phyloP scores from a whole-genome alignment of 2,888 invertebrate genomes.

The Falcaria lacertinaria region DNA sequence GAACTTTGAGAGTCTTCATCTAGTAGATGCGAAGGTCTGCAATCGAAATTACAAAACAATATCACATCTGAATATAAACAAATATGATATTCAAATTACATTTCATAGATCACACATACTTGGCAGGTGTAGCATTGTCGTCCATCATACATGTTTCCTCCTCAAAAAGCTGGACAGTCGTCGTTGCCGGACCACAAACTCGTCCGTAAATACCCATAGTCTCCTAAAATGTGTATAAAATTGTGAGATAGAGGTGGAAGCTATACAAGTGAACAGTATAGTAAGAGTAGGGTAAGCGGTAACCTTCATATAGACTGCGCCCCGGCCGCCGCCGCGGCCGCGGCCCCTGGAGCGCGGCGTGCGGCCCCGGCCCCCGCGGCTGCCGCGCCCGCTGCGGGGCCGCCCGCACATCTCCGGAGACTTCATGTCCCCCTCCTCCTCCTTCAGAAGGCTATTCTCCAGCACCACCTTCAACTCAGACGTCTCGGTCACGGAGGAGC shows the following conservation, averaged over 20 bases:
- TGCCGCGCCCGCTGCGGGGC: slow-evolving; percentile 32
- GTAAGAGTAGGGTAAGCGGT: not conserved
- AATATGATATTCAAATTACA: too few species aligned
- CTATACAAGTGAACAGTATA: not conserved
- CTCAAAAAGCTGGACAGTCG: slow-evolving; percentile 82
- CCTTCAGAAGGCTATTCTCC: slow-evolving; percentile 27
- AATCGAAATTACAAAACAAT: too few species aligned
- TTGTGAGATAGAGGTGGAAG: slow-evolving; percentile 1
- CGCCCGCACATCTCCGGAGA: slow-evolving; percentile 37
- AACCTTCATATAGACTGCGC: slow-evolving; percentile 51
- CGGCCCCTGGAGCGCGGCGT: slow-evolving; percentile 51
- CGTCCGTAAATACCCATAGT: slow-evolving; percentile 73
- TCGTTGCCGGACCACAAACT: slow-evolving; percentile 70
- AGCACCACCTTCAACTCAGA: slow-evolving; percentile 36
- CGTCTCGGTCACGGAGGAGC: slow-evolving; percentile 30
- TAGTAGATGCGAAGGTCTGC: slow-evolving; percentile 68
- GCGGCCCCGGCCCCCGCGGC: slow-evolving; percentile 32
- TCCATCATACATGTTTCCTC: slow-evolving; percentile 89
- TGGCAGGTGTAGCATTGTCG: slow-evolving; percentile 77
- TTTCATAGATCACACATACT: slow-evolving; percentile 43
- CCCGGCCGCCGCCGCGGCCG: slow-evolving; percentile 65
- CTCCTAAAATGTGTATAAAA: slow-evolving; percentile 46
- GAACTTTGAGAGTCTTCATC: slow-evolving; percentile 92
- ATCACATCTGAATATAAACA: too few species aligned
- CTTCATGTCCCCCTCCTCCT: slow-evolving; percentile 44